phyloP scores from a whole-genome alignment of 2,113 vertebrate species.

The Gorsachius goisagi region DNA sequence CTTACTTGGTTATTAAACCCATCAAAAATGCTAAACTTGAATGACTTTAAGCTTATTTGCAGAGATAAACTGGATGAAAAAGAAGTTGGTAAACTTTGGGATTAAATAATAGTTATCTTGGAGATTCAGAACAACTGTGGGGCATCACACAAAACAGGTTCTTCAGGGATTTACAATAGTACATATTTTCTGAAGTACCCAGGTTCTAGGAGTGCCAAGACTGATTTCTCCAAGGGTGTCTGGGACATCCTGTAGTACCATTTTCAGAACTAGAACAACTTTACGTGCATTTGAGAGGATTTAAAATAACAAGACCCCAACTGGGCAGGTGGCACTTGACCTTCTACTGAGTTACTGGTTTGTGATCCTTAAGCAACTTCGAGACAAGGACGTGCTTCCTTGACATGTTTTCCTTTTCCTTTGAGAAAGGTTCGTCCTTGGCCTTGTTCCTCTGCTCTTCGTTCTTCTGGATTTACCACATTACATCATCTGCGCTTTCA shows the following conservation, averaged over 20 bases:
- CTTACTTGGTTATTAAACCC: not conserved
- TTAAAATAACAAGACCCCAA: not conserved
- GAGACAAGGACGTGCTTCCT: not conserved
- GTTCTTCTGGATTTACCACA: constrained; percentile 74
- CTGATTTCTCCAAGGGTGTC: not conserved
- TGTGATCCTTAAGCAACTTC: not conserved
- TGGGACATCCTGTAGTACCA: not conserved
- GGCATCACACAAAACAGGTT: not conserved
- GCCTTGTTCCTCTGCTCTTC: not conserved
- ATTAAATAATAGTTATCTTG: not conserved
- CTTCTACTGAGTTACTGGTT: not conserved
- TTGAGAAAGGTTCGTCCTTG: not conserved
- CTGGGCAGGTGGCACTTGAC: not conserved
- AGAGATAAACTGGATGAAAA: not conserved
- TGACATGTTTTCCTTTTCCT: not conserved
- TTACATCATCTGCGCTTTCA: constrained; percentile 80
- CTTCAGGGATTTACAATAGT: not conserved
- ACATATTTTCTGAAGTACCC: not conserved
- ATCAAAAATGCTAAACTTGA: not conserved
- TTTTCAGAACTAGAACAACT: not conserved
- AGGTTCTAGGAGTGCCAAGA: not conserved
- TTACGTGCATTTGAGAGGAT: not conserved
- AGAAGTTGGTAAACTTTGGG: not conserved
- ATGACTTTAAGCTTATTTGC: not conserved
- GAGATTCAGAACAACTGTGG: not conserved